These are phyloP conservation scores for Caenorhabditis uteleia DNA, from an alignment of 2,888 invertebrate genomes.

Conservation along the genomic window DNA sequence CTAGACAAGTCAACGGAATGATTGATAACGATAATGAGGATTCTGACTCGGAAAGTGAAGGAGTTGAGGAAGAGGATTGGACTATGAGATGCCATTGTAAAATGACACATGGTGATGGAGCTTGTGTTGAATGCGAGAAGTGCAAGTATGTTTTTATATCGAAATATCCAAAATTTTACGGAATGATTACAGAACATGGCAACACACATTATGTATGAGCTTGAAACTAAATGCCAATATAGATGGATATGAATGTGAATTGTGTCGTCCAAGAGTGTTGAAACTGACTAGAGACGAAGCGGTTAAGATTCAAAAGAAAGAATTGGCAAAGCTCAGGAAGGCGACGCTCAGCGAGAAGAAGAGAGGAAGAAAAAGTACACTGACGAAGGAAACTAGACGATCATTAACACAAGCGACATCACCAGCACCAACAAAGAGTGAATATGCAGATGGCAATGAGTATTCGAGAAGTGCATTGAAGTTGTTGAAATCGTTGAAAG, in stretches of 20 bases:
- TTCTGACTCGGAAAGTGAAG: conserved; percentile 34
- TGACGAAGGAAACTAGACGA: conserved; percentile 10
- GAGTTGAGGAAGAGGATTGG: conserved; percentile 13
- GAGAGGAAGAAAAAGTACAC: background rate
- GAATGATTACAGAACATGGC: conserved; percentile 15
- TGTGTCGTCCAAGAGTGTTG: conserved; percentile 19
- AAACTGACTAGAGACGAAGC: conserved; percentile 15
- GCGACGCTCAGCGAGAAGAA: conserved; percentile 1
- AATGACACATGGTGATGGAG: conserved; percentile 22
- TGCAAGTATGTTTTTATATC: conserved; percentile 10
- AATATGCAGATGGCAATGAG: conserved; percentile 10
- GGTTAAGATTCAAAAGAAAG: conserved; percentile 6
- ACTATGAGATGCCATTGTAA: conserved; percentile 35
- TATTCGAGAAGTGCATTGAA: conserved; percentile 15
- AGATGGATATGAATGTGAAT: conserved; percentile 21
- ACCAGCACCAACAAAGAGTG: background rate
- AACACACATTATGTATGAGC: conserved; percentile 32
- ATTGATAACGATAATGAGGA: conserved; percentile 2
- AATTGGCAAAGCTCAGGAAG: conserved; percentile 6
- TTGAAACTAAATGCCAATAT: conserved; percentile 1
- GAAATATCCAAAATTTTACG: background rate
- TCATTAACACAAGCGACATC: conserved; percentile 2
- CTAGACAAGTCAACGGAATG: background rate
- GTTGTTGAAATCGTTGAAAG: conserved; percentile 7
- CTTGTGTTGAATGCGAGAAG: conserved; percentile 21